phyloP scores from a whole-genome alignment of 2,797 vertebrate species.

The Morelia viridis region DNA sequence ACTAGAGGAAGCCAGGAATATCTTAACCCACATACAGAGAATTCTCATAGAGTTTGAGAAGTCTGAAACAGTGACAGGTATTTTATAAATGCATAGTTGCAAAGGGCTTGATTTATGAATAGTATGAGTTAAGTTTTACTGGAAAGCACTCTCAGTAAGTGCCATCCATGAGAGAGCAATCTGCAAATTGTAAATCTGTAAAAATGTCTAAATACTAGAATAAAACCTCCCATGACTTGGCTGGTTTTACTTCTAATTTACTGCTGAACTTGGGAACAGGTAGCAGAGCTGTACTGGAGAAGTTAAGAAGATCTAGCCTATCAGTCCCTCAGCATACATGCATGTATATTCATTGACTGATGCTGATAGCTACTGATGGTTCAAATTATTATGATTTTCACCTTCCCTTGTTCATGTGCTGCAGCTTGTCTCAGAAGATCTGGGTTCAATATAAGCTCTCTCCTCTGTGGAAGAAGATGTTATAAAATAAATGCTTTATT shows the following conservation, averaged over 20 bases:
- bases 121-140: background rate
- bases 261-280: background rate
- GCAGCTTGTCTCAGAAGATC: background rate
- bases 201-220: background rate
- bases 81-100: slow-evolving; percentile 28
- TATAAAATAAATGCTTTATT: background rate
- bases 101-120: background rate
- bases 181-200: background rate
- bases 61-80: slow-evolving; percentile 41
- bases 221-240: background rate
- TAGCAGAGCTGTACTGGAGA: background rate
- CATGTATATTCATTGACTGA: background rate
- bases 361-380: background rate
- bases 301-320: background rate
- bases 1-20: slow-evolving; percentile 74
- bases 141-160: slow-evolving; percentile 13
- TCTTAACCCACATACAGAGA: slow-evolving; percentile 65
- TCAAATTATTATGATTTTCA: background rate
- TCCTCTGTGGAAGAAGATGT: background rate
- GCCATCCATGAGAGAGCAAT: slow-evolving; percentile 4
- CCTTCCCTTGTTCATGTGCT: background rate
- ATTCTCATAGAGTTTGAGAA: slow-evolving; percentile 62
- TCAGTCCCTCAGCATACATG: background rate
- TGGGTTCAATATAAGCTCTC: background rate
- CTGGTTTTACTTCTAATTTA: background rate